phyloP scores from a whole-genome alignment of 2,113 vertebrate species.

The Sakesphorus luctuosus region DNA sequence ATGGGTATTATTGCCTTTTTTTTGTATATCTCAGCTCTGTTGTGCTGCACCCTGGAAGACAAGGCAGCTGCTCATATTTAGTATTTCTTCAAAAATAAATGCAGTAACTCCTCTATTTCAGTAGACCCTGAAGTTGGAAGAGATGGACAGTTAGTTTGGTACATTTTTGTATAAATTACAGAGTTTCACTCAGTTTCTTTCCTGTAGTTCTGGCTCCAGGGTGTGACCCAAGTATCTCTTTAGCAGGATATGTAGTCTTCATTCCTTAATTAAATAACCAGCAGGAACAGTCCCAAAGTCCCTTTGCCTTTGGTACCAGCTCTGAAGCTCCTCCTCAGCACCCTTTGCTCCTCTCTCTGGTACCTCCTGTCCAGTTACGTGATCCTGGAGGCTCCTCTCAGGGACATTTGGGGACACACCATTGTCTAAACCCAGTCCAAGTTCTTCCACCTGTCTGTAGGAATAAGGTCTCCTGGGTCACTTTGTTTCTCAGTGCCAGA shows the following conservation, averaged over 20 bases:
- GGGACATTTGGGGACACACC: not conserved
- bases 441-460: not conserved
- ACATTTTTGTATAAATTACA: not conserved
- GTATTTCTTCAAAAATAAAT: not conserved
- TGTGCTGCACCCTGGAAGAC: not conserved
- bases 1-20: not conserved
- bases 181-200: not conserved
- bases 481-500: not conserved
- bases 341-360: not conserved
- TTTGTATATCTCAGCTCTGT: not conserved
- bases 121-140: not conserved
- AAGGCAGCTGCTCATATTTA: not conserved
- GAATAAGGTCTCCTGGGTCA: not conserved
- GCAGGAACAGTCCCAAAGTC: not conserved
- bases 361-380: fast-evolving
- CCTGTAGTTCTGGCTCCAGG: not conserved
- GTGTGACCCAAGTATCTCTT: not conserved
- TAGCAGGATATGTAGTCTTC: not conserved
- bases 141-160: not conserved
- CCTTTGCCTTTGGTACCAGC: not conserved
- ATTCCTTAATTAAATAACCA: not conserved
- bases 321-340: not conserved
- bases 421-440: not conserved
- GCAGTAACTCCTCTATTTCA: not conserved
- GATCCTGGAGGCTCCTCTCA: not conserved